Base-by-base conservation (phyloP, 2,888 invertebrate genomes). In the Dichetophora obliterata region DNA sequence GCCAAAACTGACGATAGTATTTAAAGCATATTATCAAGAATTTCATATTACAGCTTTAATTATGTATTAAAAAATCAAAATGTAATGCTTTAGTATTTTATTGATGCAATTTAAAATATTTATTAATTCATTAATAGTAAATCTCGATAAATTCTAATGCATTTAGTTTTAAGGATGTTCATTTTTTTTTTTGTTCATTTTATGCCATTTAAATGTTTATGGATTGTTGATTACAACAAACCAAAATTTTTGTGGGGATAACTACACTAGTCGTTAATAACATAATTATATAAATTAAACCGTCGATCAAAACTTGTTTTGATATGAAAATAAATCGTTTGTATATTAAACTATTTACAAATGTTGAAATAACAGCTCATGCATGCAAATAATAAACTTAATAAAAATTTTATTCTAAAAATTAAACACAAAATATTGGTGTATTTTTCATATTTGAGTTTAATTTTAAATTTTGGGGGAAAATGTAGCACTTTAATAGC, bases 331-430 rank as follows among this genome's bases (percentile, higher is more conserved):
- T 70, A 73, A 31, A 52, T 52, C 31, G 27, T 34, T 73, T 63
- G 52, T 73, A 65, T 73, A 73, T 27, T 75, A 66, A 75, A 75
- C 54, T 75, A 75, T 75, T 75, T 75, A 75, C 75, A 75, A 57
- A 54, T 75, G 68, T 75, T 75, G 59, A 34, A 75, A 48, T 54
- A 75, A 75, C 66, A 66, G 24, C 34, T 24, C 48, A 50, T 63
- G 61, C 48, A 63, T 48, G 48, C 61, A 61, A 48, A 61, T 48
- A 66, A 66, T 11, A 72, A 61, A 48, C 63, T 24, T 63, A 72
- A 16, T 59, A 61, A 61, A 72, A 72, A 63, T 48, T 22, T n/a
- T 61, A 43, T 43, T 72, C 27, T 50, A n/a, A 52, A 71, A 57
- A 59, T 31, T 34, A 59, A 71, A 66, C 22, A 3, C 63, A 59